Conservation (phyloP, 2,113 vertebrate species). For the Seriola rivoliana region DNA sequence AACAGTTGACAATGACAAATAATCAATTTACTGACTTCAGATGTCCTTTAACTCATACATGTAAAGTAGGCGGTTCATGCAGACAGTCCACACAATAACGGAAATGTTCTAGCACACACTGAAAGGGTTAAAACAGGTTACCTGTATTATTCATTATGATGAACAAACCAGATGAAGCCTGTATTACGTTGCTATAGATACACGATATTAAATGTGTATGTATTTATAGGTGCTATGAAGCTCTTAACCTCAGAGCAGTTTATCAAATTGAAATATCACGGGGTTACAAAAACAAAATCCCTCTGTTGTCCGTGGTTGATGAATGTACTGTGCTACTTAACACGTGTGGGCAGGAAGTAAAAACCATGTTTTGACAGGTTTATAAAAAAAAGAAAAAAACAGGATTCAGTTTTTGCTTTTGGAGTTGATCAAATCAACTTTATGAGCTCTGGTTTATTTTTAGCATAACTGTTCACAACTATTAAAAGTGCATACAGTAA, state of each 20-base stretch:
- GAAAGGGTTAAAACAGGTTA: conserved; percentile 18
- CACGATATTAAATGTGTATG: background rate
- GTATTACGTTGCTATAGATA: conserved; percentile 10
- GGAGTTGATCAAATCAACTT: background rate
- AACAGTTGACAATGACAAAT: conserved; percentile 26
- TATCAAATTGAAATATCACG: conserved; percentile 26
- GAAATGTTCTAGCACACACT: background rate
- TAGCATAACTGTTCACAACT: background rate
- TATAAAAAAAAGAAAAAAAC: background rate
- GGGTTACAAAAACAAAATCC: conserved; percentile 9
- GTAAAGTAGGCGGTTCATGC: background rate
- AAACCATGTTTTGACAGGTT: background rate
- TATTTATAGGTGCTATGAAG: background rate
- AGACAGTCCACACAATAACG: background rate
- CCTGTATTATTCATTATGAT: conserved; percentile 28
- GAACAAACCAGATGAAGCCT: conserved; percentile 31
- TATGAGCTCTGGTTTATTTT: background rate
- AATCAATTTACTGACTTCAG: conserved; percentile 3
- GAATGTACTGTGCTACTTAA: background rate
- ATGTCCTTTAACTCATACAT: background rate
- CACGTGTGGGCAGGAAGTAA: background rate
- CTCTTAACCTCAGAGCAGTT: background rate
- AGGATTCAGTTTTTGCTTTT: background rate
- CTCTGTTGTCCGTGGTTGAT: background rate
- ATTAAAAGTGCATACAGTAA: background rate